Percentiles rank a stretch among this genome's conserved stretches.
Conservation (phyloP, 1,140 invertebrate species). For the Gonioctena quinquepunctata region DNA sequence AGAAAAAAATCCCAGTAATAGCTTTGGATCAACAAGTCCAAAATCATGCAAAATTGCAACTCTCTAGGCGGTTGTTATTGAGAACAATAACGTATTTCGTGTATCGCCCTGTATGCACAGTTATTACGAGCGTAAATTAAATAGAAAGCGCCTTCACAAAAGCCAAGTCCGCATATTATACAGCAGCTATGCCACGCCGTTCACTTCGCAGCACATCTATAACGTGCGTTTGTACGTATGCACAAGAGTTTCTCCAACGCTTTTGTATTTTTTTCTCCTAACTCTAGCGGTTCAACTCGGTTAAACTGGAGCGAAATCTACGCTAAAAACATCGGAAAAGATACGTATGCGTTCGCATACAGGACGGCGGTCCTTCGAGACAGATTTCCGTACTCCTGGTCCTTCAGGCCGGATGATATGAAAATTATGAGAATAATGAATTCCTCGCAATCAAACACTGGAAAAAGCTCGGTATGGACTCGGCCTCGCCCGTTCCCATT, state of each 20-base stretch:
- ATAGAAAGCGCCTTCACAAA: constrained; percentile 23
- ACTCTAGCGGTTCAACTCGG: constrained; percentile 2
- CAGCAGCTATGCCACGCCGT: neutral
- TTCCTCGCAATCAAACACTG: too few relatives aligned
- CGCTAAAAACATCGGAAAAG: neutral
- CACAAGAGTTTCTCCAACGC: constrained; percentile 7
- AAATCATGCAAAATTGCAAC: too few relatives aligned
- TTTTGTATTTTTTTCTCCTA: constrained; percentile 5
- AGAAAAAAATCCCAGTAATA: too few relatives aligned
- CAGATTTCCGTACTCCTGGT: neutral
- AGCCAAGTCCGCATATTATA: neutral
- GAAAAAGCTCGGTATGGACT: too few relatives aligned
- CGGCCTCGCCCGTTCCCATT: too few relatives aligned
- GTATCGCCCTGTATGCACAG: constrained; percentile 1
- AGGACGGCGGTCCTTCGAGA: neutral
- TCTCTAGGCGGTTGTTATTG: too few relatives aligned
- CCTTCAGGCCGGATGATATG: neutral
- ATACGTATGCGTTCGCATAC: neutral
- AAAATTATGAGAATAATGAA: too few relatives aligned
- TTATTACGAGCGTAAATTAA: constrained; percentile 17
- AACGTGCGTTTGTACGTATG: neutral
- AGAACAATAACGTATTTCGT: too few relatives aligned
- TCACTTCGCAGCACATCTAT: constrained; percentile 14
- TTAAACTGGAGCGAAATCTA: constrained; percentile 9
- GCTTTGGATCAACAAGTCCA: too few relatives aligned